phyloP scores from a whole-genome alignment of 2,113 vertebrate genomes.

The Crotalus viridis region DNA sequence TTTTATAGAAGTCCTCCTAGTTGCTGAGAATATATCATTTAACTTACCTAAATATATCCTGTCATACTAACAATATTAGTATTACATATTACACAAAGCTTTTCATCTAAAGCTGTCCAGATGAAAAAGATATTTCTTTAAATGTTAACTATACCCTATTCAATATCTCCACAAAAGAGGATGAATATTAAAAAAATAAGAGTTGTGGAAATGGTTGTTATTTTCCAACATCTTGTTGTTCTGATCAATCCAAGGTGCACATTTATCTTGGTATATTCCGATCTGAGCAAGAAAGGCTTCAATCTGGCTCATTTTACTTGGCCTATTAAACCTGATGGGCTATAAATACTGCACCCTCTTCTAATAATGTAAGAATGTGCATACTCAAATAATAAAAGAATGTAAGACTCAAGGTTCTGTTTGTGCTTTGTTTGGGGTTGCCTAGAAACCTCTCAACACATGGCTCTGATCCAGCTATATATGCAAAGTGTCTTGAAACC shows the following conservation, averaged over 20 bases:
- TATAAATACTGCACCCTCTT: not conserved
- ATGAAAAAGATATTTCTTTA: not conserved
- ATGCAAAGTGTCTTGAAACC: not conserved
- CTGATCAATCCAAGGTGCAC: not conserved
- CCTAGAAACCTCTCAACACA: not conserved
- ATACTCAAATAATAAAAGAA: not conserved
- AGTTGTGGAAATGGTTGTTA: not conserved
- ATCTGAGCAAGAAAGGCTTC: not conserved
- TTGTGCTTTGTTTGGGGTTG: not conserved
- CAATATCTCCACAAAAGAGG: not conserved
- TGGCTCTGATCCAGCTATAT: not conserved
- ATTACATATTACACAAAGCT: not conserved
- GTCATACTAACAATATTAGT: not conserved
- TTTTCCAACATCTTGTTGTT: not conserved
- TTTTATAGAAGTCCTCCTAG: not conserved
- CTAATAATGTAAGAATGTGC: not conserved
- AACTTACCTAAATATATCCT: not conserved
- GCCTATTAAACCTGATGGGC: not conserved
- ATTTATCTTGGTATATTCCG: not conserved
- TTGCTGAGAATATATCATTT: not conserved
- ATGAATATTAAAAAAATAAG: not conserved
- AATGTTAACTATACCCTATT: not conserved
- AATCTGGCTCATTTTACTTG: not conserved
- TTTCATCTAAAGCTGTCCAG: not conserved
- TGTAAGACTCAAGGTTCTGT: not conserved